Evolutionary conservation across 1,140 invertebrate species (phyloP).

Genomic region (Drosophila asahinai): DNA sequence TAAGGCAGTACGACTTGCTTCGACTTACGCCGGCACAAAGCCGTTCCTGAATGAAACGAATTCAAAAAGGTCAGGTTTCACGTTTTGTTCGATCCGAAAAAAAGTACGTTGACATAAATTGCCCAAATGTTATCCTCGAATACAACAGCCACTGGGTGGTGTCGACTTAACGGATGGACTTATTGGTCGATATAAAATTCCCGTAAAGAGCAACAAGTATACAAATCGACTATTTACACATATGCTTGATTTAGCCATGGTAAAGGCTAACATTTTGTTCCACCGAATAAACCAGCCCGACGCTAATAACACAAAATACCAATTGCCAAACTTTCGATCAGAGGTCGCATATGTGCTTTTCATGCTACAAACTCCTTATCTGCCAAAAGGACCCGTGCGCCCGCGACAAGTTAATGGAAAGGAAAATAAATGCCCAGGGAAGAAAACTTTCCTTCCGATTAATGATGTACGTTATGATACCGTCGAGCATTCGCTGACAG

Average conservation of each 20-base stretch:
- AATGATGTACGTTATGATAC: conserved; percentile 26
- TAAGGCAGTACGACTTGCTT: conserved; percentile 26
- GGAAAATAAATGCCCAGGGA: conserved; percentile 8
- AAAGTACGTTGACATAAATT: conserved; percentile 4
- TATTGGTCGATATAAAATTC: too few relatives aligned
- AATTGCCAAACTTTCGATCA: conserved; percentile 35
- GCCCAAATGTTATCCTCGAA: conserved; percentile 21
- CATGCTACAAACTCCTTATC: conserved; percentile 21
- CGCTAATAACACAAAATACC: too few relatives aligned
- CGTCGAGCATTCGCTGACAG: conserved; percentile 15
- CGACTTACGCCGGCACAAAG: conserved; percentile 22
- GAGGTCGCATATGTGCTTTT: conserved; percentile 25
- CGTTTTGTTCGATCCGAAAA: neutral
- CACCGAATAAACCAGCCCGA: too few relatives aligned
- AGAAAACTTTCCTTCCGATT: conserved; percentile 18
- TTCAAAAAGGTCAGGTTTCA: conserved; percentile 8
- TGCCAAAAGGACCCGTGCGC: neutral
- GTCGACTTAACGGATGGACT: too few relatives aligned
- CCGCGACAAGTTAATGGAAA: conserved; percentile 10
- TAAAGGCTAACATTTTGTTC: too few relatives aligned
- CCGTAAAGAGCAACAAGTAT: too few relatives aligned
- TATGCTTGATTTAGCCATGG: too few relatives aligned
- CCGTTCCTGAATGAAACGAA: conserved; percentile 28
- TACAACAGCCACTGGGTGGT: too few relatives aligned
- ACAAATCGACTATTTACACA: too few relatives aligned